Evolutionary conservation across 2,113 vertebrate species (phyloP).

Genomic region (Dromas ardeola): DNA sequence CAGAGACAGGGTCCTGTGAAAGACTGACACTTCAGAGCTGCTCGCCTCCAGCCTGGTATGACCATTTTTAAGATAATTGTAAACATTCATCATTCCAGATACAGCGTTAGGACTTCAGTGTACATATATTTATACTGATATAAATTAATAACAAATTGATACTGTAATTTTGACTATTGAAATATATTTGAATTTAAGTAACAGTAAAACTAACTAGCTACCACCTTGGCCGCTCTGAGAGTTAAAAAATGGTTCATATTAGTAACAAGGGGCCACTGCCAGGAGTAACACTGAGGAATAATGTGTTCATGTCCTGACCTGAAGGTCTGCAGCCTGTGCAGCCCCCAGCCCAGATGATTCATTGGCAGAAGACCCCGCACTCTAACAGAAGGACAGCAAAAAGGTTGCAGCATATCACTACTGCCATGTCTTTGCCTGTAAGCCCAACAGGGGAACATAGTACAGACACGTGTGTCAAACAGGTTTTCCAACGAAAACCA

Average conservation of each 20-base stretch:
- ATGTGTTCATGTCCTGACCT: neutral
- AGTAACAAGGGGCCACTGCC: rapidly evolving
- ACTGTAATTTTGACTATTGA: neutral
- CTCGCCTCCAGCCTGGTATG: neutral
- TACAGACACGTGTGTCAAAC: neutral
- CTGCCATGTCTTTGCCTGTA: neutral
- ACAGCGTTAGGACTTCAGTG: neutral
- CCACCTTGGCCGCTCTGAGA: neutral
- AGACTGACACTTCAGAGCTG: neutral
- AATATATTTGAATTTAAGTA: neutral
- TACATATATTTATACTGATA: neutral
- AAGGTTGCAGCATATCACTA: rapidly evolving
- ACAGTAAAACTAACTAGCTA: neutral
- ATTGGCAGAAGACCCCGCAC: neutral
- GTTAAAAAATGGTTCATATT: neutral
- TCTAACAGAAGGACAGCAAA: neutral
- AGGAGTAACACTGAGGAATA: neutral
- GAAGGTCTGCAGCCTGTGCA: neutral
- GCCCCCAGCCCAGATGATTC: neutral
- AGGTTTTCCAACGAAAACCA: neutral
- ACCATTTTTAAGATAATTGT: neutral
- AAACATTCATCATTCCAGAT: neutral
- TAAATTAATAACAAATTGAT: neutral
- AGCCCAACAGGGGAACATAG: neutral
- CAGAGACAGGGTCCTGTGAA: neutral